These are phyloP conservation scores for Ochropleura plecta DNA, from an alignment of 2,888 invertebrate genomes.

Conservation along the genomic window DNA sequence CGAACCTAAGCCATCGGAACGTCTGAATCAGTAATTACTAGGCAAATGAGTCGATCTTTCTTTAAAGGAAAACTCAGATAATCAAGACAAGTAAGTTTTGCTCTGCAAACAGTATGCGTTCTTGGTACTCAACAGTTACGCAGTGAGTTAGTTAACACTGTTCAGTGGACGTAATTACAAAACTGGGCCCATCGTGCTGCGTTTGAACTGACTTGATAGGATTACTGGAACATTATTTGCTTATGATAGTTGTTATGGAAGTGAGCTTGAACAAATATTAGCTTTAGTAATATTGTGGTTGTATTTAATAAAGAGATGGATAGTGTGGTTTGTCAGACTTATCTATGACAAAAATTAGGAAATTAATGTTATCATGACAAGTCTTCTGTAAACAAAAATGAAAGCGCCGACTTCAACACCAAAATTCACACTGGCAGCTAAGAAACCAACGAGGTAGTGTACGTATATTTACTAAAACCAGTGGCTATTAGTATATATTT, in stretches of 20 bases:
- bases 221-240: constrained; percentile 40
- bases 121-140: constrained; percentile 67
- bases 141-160: constrained; percentile 71
- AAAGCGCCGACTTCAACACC: not conserved
- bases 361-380: not conserved
- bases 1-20: constrained; percentile 40
- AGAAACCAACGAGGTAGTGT: not conserved
- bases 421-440: too few relatives aligned
- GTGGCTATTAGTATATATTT: not conserved
- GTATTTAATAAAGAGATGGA: not conserved
- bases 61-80: constrained; percentile 64
- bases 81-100: constrained; percentile 65
- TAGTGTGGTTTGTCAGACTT: not conserved
- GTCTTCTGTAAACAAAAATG: not conserved
- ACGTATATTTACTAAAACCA: not conserved
- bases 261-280: constrained; percentile 10
- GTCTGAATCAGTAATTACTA: constrained; percentile 58
- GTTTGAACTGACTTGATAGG: constrained; percentile 56
- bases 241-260: constrained; percentile 1
- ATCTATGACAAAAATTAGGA: not conserved
- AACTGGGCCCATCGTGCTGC: constrained; percentile 68
- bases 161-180: constrained; percentile 72
- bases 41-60: constrained; percentile 64
- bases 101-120: constrained; percentile 67
- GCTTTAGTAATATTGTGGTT: not conserved